Base-by-base conservation (phyloP, 1,140 invertebrate species). In the Pseudomyrmex sp. region DNA sequence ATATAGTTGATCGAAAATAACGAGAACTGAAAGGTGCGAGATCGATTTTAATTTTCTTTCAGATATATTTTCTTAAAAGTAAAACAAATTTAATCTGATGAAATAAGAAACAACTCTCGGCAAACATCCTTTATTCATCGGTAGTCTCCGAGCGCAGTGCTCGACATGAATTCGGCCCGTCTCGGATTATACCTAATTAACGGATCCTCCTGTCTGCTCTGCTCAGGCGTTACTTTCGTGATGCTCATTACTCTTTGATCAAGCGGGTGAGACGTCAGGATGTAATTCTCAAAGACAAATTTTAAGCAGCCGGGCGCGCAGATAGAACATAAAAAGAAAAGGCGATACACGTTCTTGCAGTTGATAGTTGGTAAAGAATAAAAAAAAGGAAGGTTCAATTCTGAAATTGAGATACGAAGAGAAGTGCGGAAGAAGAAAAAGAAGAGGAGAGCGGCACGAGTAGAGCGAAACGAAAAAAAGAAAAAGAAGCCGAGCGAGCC, bases 191-290 rank as follows among this genome's bases (percentile, higher is more conserved):
- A 88, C 86, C 73, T 88, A 88, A 88, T 88, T 88, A 88, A 88
- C 65, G 68, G 69, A 50, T 66, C 85, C 82, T 75, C 84, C 69
- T 46, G 65, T 70, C 72, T 70, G 18, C 63, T 50, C 59, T 87
- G 58, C 68, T 62, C 82, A 59, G 56, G 46, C n/a, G 59, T 62
- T 23, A 52, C 44, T 61, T 75, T 54, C 54, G 66, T 54, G 56
- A 62, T 58, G 46, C 75, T 88, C 83, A 88, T 88, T 88, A 85
- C 86, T 85, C 87, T 88, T 88, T 88, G 87, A 88, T 88, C 86
- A 76, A 56, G 68, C 72, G 66, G 59, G 44, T 70, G 65, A 82
- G 68, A 66, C 72, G 48, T 23, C 35, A 35, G 56, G 44, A n/a
- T 73, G 23, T 69, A 75, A 69, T 68, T 88, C 74, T 82, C 76